Base-by-base conservation (phyloP, 2,888 invertebrate genomes). In the Barypeithes pellucidus region DNA sequence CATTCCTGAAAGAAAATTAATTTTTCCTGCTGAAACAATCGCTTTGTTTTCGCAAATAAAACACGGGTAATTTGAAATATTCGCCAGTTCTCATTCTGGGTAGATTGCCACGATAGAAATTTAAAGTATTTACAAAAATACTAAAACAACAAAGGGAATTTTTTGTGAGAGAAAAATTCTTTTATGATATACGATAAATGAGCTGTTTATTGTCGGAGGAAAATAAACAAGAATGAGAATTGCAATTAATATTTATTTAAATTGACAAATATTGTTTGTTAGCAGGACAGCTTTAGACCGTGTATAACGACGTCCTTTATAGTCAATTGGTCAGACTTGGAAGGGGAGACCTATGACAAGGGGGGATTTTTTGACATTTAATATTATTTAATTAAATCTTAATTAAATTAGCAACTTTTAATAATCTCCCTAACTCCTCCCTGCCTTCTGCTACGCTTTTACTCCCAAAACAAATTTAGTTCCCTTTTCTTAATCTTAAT, bases 11-110 rank as follows among this genome's bases (percentile, higher is more conserved):
- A 4, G 20, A 9, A 47, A 20, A 47, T 47, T 20, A 47, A 47
- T 47, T 47, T 47, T 20, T 47, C 20, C 47, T 20, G 20, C 20
- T 8, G 47, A 14, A 47, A 47, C 47, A 47, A 47, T 7, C 11
- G 11, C 20, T 47, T 47, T 47, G 47, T 47, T 47, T 47, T 1
- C 47, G 18, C 12, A 9, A 47, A 47, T 47, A 47, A 47, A 20
- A 47, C 18, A 47, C 18, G 2, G 9, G 18, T 47, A 20, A 20
- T 47, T n/a, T 20, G 11, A 47, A 11, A 20, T 9, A 47, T 20
- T 47, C 11, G 20, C 18, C 9, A 2, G 8, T 20, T 47, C 20
- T 1, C 47, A 47, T 47, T 47, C 9, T 20, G 47, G 18, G n/a
- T 47, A 20, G 16, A 14, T 45, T n/a, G n/a, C 20, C 20, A 47